phyloP scores from a whole-genome alignment of 2,888 invertebrate species.

The Heliconius ethilla region DNA sequence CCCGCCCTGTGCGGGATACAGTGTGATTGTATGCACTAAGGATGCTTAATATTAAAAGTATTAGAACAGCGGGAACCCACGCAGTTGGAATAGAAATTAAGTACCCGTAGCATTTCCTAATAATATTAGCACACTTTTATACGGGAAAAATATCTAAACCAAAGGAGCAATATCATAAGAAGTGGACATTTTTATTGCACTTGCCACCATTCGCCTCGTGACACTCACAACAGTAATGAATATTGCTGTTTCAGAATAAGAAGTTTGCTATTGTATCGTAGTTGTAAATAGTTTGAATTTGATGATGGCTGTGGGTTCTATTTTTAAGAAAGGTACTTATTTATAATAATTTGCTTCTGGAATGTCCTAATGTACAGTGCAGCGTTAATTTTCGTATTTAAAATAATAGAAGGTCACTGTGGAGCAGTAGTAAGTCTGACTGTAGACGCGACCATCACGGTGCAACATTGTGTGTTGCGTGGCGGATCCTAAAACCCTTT shows the following conservation, averaged over 20 bases:
- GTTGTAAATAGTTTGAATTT: neutral
- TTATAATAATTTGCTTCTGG: neutral
- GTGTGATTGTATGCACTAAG: no score
- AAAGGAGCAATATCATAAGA: neutral
- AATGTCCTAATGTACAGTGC: no score
- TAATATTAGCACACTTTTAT: neutral
- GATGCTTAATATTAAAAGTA: no score
- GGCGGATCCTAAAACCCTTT: no score
- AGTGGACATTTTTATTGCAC: neutral
- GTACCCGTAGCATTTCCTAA: neutral
- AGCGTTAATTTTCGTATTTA: no score
- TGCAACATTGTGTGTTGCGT: no score
- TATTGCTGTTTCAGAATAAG: slow-evolving; percentile 6
- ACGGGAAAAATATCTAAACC: neutral
- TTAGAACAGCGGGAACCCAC: neutral
- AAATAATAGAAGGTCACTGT: no score
- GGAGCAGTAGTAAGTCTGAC: no score
- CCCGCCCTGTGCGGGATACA: no score
- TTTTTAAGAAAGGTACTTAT: neutral
- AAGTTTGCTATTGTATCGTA: neutral
- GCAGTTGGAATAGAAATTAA: neutral
- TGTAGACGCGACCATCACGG: no score
- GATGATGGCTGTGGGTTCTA: neutral
- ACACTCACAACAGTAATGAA: neutral
- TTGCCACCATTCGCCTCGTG: neutral